phyloP scores from a whole-genome alignment of 2,888 invertebrate genomes.

The Marasmarcha lunaedactyla region DNA sequence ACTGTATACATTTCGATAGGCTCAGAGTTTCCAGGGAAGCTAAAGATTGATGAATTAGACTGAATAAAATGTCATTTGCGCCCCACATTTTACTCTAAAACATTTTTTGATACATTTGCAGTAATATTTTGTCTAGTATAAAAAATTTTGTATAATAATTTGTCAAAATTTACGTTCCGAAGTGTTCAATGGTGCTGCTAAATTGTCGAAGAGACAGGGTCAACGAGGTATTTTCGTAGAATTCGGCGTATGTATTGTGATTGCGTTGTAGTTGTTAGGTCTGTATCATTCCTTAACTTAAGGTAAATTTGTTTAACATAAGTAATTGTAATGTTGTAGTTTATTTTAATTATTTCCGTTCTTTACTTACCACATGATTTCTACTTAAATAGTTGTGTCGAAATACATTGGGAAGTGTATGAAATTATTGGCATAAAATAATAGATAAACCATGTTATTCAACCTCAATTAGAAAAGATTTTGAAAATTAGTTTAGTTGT shows the following conservation, averaged over 20 bases:
- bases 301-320: constrained; percentile 43
- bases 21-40: too few relatives aligned
- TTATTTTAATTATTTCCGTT: too few relatives aligned
- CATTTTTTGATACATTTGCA: not conserved
- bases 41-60: too few relatives aligned
- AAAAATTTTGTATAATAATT: constrained; percentile 8
- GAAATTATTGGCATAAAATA: too few relatives aligned
- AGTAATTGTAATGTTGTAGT: constrained; percentile 29
- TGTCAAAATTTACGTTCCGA: constrained; percentile 26
- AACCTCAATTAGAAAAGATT: not conserved
- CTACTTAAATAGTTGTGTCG: too few relatives aligned
- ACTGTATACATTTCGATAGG: too few relatives aligned
- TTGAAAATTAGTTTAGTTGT: constrained; percentile 23
- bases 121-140: not conserved
- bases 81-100: not conserved
- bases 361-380: too few relatives aligned
- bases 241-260: constrained; percentile 24
- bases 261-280: constrained; percentile 26
- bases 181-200: constrained; percentile 58
- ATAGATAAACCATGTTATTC: too few relatives aligned
- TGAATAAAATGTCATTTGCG: too few relatives aligned
- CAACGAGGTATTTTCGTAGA: constrained; percentile 39
- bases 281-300: constrained; percentile 46
- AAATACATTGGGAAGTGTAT: too few relatives aligned
- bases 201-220: constrained; percentile 49